Base-by-base conservation (phyloP, 1,140 invertebrate genomes). In the Oryctes rhinoceros region DNA sequence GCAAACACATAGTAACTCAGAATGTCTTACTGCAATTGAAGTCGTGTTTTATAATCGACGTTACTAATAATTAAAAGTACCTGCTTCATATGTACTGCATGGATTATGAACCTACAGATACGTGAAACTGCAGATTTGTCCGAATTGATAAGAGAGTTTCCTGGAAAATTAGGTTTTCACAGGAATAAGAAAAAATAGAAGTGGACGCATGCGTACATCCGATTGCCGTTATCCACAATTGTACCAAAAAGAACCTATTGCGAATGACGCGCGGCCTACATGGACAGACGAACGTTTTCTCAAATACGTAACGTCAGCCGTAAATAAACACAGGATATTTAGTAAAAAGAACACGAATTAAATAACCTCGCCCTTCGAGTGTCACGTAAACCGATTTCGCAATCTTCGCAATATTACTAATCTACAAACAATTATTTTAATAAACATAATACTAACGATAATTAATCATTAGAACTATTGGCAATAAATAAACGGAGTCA, bases 371-470 rank as follows among this genome's bases (percentile, higher is more conserved):
- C n/a, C 53, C 53, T 59, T 59, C 53, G 53, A 4, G 4, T 59
- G 53, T 59, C 53, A 59, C 53, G 53, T 59, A n/a, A 18, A 59
- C 15, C 4, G 53, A 59, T 59, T 59, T 59, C 53, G 15, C 18
- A 59, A 59, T 15, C 5, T 18, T 15, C 18, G 15, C 5, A n/a
- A n/a, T 4, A 6, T 18, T 59, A 59, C n/a, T 59, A 59, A 59
- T n/a, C 53, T 18, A 59, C 6, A 59, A 59, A 59, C 53, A 59
- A 59, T 59, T 59, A 59, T 18, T 2, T 59, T 59, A 15, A 59
- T 59, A 59, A 59, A 59, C 53, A 59, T 7, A 59, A 59, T 59
- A 59, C 20, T 59, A 59, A 59, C 18, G 53, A 18, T 59, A 59
- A 59, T 7, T 59, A 59, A 59, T n/a, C n/a, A 59, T 59, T 59